Base-by-base conservation (phyloP, 2,113 vertebrate genomes). In the Cricetomys ansorgei region DNA sequence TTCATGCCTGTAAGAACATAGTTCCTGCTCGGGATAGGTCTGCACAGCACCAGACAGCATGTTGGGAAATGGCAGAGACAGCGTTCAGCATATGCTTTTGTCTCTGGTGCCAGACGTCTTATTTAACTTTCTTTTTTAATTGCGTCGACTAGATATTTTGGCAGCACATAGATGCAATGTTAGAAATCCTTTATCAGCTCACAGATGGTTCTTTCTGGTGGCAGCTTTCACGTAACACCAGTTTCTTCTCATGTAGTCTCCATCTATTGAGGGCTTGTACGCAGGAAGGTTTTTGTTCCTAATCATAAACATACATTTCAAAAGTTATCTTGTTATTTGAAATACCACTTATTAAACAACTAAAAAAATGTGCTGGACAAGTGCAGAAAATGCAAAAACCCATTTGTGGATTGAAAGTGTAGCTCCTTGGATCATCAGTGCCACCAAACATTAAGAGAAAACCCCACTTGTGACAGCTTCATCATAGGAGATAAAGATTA, bases 121-220 rank as follows among this genome's bases (percentile, higher is more conserved):
- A 62, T 90, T 96, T 96, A 88, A 87, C 86, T 95, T 92, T n/a
- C 31, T 92, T 96, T 96, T 96, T 92, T 67, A 94, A 85, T 86
- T 94, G 19, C 17, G 0, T 80, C 76, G 55, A 89, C 89, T 94
- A 64, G 88, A 70, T 95, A 87, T 94, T 93, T 96, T 96, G 86
- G 85, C 89, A 88, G 89, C 94, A 70, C 53, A 7, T 79, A 67
- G 64, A 93, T n/a, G 90, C 19, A 62, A 83, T n/a, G 88, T 81
- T 91, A 91, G 94, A 96, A 94, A 89, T 80, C 43, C 57, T 93
- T 88, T 95, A 83, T 93, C 87, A 84, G 89, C 69, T 45, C 69
- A n/a, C 87, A 95, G 69, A 93, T 95, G 77, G 50, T 92, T 96
- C 50, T 86, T 91, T 93, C 48, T 94, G 45, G 53, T 94, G 55